Evolutionary conservation across 2,797 vertebrate genomes (phyloP), one percentile per base, ranked within the genome.

Genomic region (Melanogrammus aeglefinus): DNA sequence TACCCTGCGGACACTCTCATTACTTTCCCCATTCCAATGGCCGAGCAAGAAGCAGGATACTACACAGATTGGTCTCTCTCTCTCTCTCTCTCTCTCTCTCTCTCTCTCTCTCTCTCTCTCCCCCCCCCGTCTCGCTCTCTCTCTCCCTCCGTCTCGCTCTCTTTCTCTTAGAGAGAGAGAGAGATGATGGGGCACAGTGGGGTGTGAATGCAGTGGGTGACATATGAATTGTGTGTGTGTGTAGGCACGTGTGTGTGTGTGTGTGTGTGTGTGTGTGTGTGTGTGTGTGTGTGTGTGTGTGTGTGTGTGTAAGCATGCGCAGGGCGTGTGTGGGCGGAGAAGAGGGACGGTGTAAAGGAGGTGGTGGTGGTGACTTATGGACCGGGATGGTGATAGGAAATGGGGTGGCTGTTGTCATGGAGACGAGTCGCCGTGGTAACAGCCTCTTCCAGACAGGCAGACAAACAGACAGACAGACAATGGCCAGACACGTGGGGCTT

Each of bases 151-250:
- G 35, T 35, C 35, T 35, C 35, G 35, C 35, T 35, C 73, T 77
- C 84, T 81, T 76, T 27, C 4, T 77, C 73, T 6, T 31, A 31
- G 75, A 82, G 73, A 14, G 73, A 74, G 51, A 35, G 76, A 73
- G 75, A 76, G 79, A 88, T 84, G 83, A 91, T 86, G 85, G 85
- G 83, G 84, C 88, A 85, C 85, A 83, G 84, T 82, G 88, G 86
- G 89, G 89, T 91, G 91, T 88, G 88, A 90, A 92, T 91, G 88
- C 88, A 87, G 88, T 90, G 87, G 83, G 88, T 91, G 91, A 90
- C 85, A 87, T 47, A 16, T 14, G 44, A 14, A 16, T 47, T 4
- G 12, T 47, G 3, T 47, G 44, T 57, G 47, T 51, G n/a, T n/a
- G n/a, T n/a, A n/a, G n/a, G n/a, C n/a, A n/a, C n/a, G 44, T 51